A percentile compares a stretch with the other conserved stretches of the same genome.
Evolutionary conservation across 2,113 vertebrate genomes (phyloP).

Genomic region (Xyrauchen texanus): DNA sequence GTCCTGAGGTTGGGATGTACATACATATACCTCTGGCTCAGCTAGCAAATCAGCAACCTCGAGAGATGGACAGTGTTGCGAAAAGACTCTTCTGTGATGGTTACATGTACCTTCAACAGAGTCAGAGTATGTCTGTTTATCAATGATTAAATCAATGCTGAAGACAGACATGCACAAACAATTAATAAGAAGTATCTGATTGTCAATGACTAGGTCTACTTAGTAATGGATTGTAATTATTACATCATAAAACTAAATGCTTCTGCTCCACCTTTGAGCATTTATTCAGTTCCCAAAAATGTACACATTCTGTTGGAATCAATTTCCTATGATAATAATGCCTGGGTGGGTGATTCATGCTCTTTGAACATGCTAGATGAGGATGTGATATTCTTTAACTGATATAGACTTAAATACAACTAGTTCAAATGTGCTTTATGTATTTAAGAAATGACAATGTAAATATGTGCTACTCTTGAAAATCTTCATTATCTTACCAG

Average conservation of each 20-base stretch:
- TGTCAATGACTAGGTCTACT: not conserved
- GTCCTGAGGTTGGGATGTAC: conserved; percentile 82
- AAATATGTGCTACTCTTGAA: too few species aligned
- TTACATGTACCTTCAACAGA: conserved; percentile 91
- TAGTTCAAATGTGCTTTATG: not conserved
- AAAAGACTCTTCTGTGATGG: conserved; percentile 89
- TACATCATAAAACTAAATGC: too few species aligned
- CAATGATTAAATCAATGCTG: conserved; percentile 60
- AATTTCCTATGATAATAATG: too few species aligned
- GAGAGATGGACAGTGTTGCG: conserved; percentile 86
- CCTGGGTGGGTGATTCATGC: not conserved
- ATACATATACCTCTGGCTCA: conserved; percentile 73
- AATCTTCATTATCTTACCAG: not conserved
- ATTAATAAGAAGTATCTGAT: not conserved
- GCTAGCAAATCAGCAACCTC: conserved; percentile 78
- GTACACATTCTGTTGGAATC: too few species aligned
- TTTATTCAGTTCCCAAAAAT: too few species aligned
- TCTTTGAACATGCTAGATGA: not conserved
- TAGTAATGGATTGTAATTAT: not conserved
- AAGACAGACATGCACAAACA: not conserved
- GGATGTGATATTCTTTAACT: not conserved
- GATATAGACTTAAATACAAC: not conserved
- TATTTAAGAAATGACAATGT: not conserved
- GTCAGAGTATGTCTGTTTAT: conserved; percentile 81
- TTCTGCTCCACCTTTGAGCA: too few species aligned